Evolutionary conservation across 2,888 invertebrate genomes (phyloP).

Genomic region (Geophilus truncorum): DNA sequence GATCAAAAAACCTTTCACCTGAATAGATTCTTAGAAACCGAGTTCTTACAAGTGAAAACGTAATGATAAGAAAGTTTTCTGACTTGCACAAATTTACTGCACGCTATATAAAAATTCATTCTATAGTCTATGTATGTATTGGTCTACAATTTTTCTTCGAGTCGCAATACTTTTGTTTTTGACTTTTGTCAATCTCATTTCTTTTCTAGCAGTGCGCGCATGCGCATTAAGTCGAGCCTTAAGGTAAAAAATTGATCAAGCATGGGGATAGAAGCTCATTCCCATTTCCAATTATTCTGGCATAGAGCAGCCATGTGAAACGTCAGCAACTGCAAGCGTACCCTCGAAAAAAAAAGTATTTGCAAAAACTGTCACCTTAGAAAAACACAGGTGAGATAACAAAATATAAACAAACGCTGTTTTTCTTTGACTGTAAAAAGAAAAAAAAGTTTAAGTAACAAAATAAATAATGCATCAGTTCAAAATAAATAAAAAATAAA

Average conservation of each 20-base stretch:
- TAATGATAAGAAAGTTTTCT: no score
- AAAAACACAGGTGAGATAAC: not conserved
- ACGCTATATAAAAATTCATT: no score
- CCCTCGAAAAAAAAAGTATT: not conserved
- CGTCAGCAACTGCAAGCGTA: not conserved
- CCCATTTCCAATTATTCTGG: constrained; percentile 17
- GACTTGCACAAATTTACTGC: no score
- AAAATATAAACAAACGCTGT: not conserved
- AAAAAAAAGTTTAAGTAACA: not conserved
- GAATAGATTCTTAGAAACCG: not conserved
- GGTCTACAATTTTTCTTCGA: no score
- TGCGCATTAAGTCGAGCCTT: not conserved
- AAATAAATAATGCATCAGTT: not conserved
- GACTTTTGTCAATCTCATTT: not conserved
- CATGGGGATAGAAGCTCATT: constrained; percentile 17
- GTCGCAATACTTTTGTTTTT: no score
- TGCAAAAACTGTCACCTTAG: constrained; percentile 6
- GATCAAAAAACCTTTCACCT: not conserved
- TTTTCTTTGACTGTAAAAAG: no score
- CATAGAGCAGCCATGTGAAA: not conserved
- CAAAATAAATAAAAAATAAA: not conserved
- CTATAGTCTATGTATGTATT: no score
- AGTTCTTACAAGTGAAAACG: not conserved
- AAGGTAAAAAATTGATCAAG: constrained; percentile 25
- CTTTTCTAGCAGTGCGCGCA: not conserved